These are phyloP conservation scores for Nephila pilipes DNA, from an alignment of 1,140 invertebrate species.

Conservation along the genomic window DNA sequence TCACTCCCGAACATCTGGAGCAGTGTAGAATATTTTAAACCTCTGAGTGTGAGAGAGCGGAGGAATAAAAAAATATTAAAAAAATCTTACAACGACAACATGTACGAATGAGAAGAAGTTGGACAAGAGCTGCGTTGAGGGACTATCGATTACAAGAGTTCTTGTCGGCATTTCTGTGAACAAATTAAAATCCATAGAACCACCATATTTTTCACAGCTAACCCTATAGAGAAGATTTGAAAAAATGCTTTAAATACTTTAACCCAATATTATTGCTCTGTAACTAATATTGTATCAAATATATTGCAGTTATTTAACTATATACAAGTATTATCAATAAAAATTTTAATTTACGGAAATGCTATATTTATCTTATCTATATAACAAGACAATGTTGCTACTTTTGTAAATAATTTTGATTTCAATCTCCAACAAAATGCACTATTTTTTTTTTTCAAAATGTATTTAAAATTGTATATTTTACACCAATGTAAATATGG, in stretches of 20 bases:
- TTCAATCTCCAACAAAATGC: too few species aligned
- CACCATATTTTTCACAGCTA: background rate
- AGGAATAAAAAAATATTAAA: background rate
- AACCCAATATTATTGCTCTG: too few species aligned
- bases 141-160: constrained; percentile 20
- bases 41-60: background rate
- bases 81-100: background rate
- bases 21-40: constrained; percentile 59
- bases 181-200: constrained; percentile 1
- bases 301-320: too few species aligned
- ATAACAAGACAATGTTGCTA: too few species aligned
- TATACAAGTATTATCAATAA: too few species aligned
- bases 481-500: too few species aligned
- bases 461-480: too few species aligned
- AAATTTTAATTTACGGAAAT: too few species aligned
- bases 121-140: background rate
- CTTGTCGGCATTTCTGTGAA: background rate
- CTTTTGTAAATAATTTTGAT: too few species aligned
- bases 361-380: too few species aligned
- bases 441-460: too few species aligned
- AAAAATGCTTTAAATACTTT: background rate
- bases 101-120: constrained; percentile 1
- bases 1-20: constrained; percentile 40
- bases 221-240: background rate
- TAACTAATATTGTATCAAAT: too few species aligned